Conservation (phyloP, 2,797 vertebrate genomes). For the Crenuchus spilurus region DNA sequence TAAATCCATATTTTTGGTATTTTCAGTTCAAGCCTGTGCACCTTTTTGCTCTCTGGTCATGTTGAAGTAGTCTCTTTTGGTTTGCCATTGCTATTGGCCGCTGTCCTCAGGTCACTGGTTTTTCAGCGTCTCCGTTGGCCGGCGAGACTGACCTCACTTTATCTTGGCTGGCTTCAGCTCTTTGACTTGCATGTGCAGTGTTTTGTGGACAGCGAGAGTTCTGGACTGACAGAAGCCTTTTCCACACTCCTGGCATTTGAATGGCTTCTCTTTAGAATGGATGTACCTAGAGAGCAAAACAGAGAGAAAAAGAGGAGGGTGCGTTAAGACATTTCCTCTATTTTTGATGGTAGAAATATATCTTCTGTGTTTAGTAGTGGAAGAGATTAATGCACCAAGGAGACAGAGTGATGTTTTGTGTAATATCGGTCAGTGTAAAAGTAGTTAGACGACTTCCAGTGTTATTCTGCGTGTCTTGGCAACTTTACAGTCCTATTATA, state of each 20-base stretch:
- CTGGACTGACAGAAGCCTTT: conserved; percentile 99
- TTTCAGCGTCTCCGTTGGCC: conserved; percentile 64
- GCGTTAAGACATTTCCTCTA: conserved; percentile 36
- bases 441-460: neutral
- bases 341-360: conserved; percentile 11
- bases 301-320: conserved; percentile 38
- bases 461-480: conserved; percentile 42
- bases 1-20: conserved; percentile 47
- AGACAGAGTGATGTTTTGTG: conserved; percentile 2
- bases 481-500: conserved; percentile 6
- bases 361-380: conserved; percentile 2
- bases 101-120: conserved; percentile 48
- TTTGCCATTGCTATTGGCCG: conserved; percentile 48
- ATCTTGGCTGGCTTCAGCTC: conserved; percentile 95
- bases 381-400: neutral
- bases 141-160: conserved; percentile 77
- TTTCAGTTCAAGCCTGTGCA: conserved; percentile 26
- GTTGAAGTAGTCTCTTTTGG: conserved; percentile 40
- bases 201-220: conserved; percentile 98
- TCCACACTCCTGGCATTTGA: conserved; percentile 98
- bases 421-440: neutral
- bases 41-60: conserved; percentile 30
- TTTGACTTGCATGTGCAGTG: conserved; percentile 97
- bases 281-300: conserved; percentile 85
- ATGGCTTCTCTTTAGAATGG: conserved; percentile 98